Percentiles rank a stretch among this genome's conserved stretches.
phyloP scores from a whole-genome alignment of 2,113 vertebrate genomes.

The Equus przewalskii region DNA sequence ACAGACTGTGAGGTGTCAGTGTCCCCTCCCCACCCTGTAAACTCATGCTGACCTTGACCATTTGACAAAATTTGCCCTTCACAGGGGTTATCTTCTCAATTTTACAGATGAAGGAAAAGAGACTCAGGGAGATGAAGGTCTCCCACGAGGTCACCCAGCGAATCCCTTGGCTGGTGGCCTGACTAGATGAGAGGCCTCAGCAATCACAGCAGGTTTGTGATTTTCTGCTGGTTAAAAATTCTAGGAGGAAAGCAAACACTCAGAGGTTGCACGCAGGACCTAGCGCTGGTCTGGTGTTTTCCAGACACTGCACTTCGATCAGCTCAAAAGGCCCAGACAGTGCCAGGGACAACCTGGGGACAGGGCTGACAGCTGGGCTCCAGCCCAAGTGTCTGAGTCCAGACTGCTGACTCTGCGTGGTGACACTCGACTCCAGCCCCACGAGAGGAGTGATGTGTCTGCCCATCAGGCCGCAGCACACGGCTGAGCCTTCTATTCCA shows the following conservation, averaged over 20 bases:
- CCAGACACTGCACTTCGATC: not conserved
- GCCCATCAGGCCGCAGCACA: not conserved
- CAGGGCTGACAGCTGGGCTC: constrained; percentile 58
- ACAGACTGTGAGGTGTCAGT: not conserved
- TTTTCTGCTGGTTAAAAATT: constrained; percentile 15
- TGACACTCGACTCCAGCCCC: constrained; percentile 18
- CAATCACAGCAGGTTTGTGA: not conserved
- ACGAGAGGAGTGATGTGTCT: not conserved
- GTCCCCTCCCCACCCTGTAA: too few species aligned
- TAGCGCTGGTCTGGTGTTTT: constrained; percentile 2
- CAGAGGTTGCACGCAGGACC: not conserved
- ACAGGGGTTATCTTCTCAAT: not conserved
- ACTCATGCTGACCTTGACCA: not conserved
- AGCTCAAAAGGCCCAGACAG: constrained; percentile 57
- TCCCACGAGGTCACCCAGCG: not conserved
- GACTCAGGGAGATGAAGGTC: not conserved
- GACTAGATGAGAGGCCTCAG: not conserved
- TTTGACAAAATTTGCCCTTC: not conserved
- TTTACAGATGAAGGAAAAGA: not conserved
- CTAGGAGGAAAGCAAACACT: constrained; percentile 20
- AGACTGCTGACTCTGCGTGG: not conserved
- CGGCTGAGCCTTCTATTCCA: not conserved
- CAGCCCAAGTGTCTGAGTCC: not conserved
- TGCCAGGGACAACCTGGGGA: not conserved
- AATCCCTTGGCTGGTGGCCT: not conserved